A percentile compares a stretch with the other conserved stretches of the same genome.
phyloP scores from a whole-genome alignment of 2,797 vertebrate genomes.

The Neomorphus geoffroyi region DNA sequence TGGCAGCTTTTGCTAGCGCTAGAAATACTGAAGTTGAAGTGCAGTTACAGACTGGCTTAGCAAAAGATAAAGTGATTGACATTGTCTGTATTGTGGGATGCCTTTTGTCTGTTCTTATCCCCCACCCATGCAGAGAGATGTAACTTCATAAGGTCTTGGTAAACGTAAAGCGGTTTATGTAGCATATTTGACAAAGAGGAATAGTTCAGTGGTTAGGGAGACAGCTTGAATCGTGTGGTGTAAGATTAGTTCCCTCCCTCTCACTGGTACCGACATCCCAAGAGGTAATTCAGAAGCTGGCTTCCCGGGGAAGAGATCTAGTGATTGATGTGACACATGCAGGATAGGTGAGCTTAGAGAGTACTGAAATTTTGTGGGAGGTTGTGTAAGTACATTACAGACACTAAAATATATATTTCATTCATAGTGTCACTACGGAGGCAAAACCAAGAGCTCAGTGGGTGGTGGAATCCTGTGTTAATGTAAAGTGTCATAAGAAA shows the following conservation, averaged over 20 bases:
- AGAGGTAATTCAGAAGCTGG: constrained; percentile 49
- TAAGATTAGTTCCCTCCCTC: constrained; percentile 18
- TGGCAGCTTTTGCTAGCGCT: not conserved
- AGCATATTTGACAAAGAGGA: not conserved
- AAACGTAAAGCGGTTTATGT: not conserved
- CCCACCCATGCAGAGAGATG: not conserved
- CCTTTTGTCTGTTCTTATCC: not conserved
- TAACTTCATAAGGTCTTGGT: not conserved
- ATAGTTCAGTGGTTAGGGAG: constrained; percentile 1
- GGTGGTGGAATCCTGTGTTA: constrained; percentile 69
- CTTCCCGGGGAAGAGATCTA: constrained; percentile 57
- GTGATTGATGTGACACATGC: constrained; percentile 71
- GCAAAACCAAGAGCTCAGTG: constrained; percentile 65
- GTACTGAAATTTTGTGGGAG: constrained; percentile 71
- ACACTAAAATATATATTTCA: constrained; percentile 72
- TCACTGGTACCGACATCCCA: constrained; percentile 39
- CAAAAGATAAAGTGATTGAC: not conserved
- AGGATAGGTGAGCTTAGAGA: constrained; percentile 71
- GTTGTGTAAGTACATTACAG: constrained; percentile 71
- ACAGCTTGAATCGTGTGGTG: not conserved
- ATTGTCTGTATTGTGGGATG: not conserved
- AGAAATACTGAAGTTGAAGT: not conserved
- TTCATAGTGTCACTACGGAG: constrained; percentile 68
- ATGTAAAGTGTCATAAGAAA: constrained; percentile 69
- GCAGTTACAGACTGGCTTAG: not conserved